Conservation (phyloP, 2,888 invertebrate genomes). For the Zelleria hepariella region DNA sequence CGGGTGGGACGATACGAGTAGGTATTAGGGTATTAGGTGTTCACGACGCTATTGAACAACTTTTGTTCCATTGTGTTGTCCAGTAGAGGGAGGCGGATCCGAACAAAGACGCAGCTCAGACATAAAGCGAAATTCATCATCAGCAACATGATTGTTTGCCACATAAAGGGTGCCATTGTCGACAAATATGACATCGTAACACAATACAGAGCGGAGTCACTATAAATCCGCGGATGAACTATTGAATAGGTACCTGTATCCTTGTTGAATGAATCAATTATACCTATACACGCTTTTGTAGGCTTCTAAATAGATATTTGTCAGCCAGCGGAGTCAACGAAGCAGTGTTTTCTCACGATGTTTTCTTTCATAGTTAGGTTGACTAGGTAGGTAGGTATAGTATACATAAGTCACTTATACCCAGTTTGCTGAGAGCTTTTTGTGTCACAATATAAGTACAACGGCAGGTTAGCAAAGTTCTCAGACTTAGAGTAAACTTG, state of each 20-base stretch:
- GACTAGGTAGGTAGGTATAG: too few species aligned
- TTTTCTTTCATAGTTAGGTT: too few species aligned
- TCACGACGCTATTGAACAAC: conserved; percentile 68
- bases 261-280: background rate
- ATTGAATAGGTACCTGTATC: background rate
- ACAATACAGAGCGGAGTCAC: conserved; percentile 30
- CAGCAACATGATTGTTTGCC: conserved; percentile 71
- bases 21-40: conserved; percentile 66
- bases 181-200: conserved; percentile 69
- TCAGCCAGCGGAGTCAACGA: too few species aligned
- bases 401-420: too few species aligned
- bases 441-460: too few species aligned
- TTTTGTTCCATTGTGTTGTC: conserved; percentile 71
- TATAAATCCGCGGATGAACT: background rate
- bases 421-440: too few species aligned
- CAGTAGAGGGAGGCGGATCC: conserved; percentile 59
- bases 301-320: too few species aligned
- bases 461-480: too few species aligned
- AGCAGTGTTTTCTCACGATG: too few species aligned
- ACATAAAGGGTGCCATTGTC: conserved; percentile 70
- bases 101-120: conserved; percentile 65
- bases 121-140: conserved; percentile 72
- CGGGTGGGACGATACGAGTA: conserved; percentile 42
- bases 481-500: too few species aligned
- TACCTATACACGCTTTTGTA: too few species aligned